phyloP scores from a whole-genome alignment of 37 sponge, comb jelly and placozoan genomes.

The Crambe crambe region DNA sequence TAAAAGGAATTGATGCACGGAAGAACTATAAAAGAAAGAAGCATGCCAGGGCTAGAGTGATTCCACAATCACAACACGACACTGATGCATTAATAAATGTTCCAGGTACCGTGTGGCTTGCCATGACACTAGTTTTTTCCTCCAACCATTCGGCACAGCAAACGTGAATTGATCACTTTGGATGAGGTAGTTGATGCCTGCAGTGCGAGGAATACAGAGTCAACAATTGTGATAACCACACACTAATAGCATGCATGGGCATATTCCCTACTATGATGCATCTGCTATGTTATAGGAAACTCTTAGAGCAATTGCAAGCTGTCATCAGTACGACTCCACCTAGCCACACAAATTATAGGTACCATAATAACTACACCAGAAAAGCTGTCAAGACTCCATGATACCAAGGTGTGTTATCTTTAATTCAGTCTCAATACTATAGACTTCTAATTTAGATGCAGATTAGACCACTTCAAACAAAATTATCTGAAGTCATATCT shows the following conservation, averaged over 20 bases:
- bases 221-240: too few relatives aligned
- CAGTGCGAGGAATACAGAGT: neutral
- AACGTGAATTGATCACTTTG: neutral
- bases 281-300: neutral
- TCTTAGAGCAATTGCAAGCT: neutral
- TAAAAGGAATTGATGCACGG: too few relatives aligned
- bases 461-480: neutral
- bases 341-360: slow-evolving; percentile 8
- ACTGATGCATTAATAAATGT: too few relatives aligned
- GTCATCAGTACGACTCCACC: neutral
- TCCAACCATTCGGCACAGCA: neutral
- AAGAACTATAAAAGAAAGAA: too few relatives aligned
- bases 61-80: too few relatives aligned
- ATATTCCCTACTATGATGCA: neutral
- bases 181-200: neutral
- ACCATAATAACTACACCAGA: neutral
- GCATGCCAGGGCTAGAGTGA: too few relatives aligned
- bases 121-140: neutral
- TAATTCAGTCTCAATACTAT: neutral
- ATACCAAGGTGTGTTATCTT: neutral
- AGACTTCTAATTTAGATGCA: neutral
- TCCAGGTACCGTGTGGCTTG: neutral
- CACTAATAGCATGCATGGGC: neutral
- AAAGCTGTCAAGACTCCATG: neutral
- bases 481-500: neutral